phyloP scores from a whole-genome alignment of 2,797 vertebrate species.

The Eurystomus glaucurus region DNA sequence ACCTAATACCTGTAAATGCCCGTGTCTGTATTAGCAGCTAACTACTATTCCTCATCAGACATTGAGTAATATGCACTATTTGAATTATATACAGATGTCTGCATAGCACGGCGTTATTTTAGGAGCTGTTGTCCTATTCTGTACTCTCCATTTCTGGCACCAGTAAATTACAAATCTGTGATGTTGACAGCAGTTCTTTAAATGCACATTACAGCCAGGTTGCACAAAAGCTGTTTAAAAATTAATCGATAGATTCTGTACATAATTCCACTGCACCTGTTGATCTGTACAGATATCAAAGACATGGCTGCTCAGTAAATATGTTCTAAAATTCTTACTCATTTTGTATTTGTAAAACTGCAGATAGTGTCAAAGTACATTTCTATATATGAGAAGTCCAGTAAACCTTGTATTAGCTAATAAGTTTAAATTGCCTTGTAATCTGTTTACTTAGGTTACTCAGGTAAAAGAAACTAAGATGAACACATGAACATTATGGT shows the following conservation, averaged over 20 bases:
- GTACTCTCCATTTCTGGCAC: slow-evolving; percentile 35
- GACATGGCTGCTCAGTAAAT: slow-evolving; percentile 56
- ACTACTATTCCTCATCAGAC: slow-evolving; percentile 66
- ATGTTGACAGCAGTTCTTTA: slow-evolving; percentile 48
- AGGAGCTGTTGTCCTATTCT: slow-evolving; percentile 63
- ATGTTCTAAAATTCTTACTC: slow-evolving; percentile 54
- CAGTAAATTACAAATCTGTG: slow-evolving; percentile 31
- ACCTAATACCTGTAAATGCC: slow-evolving; percentile 36
- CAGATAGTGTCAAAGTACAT: slow-evolving; percentile 64
- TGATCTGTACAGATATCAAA: slow-evolving; percentile 50
- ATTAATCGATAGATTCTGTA: slow-evolving; percentile 40
- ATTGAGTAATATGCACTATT: slow-evolving; percentile 74
- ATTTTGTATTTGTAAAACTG: slow-evolving; percentile 68
- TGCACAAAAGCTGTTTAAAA: slow-evolving; percentile 61
- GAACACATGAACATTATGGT: slow-evolving; percentile 38
- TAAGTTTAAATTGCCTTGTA: slow-evolving; percentile 77
- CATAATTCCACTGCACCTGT: slow-evolving; percentile 36
- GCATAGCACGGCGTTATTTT: slow-evolving; percentile 72
- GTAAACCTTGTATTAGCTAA: slow-evolving; percentile 65
- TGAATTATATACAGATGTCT: slow-evolving; percentile 69
- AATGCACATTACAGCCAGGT: slow-evolving; percentile 50
- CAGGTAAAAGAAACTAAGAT: slow-evolving; percentile 77
- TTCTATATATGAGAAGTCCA: slow-evolving; percentile 70
- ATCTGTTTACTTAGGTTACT: slow-evolving; percentile 83
- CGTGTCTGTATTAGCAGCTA: slow-evolving; percentile 60